A percentile compares a stretch with the other conserved stretches of the same genome.
Conservation (phyloP, 2,113 vertebrate genomes). For the Chlorodrepanis virens region DNA sequence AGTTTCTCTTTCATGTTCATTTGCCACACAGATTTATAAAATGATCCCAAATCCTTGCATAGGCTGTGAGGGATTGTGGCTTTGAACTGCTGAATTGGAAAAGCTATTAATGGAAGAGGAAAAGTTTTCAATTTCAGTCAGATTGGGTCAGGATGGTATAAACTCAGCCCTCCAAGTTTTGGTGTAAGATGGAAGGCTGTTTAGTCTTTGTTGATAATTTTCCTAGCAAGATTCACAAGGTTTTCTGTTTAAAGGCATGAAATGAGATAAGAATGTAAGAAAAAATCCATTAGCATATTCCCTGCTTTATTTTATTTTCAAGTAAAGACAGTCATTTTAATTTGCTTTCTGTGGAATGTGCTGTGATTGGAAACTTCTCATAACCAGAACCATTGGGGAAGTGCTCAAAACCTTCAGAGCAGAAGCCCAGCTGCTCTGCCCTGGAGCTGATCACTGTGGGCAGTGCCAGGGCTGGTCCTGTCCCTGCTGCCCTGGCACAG, state of each 20-base stretch:
- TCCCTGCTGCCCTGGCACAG: too few species aligned
- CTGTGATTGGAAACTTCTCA: conserved; percentile 22
- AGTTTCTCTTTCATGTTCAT: conserved; percentile 31
- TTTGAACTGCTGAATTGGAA: conserved; percentile 51
- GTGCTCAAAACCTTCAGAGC: conserved; percentile 29
- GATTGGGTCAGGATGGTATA: conserved; percentile 45
- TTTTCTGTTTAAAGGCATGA: conserved; percentile 54
- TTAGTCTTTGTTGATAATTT: conserved; percentile 46
- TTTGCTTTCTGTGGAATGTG: conserved; percentile 20
- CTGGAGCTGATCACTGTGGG: neutral
- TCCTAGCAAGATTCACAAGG: conserved; percentile 33
- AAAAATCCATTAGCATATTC: conserved; percentile 23
- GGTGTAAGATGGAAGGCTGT: conserved; percentile 11
- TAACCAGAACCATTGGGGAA: conserved; percentile 13
- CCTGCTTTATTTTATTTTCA: neutral
- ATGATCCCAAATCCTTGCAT: conserved; percentile 55
- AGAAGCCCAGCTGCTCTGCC: neutral
- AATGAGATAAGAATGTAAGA: conserved; percentile 56
- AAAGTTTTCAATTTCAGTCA: conserved; percentile 47
- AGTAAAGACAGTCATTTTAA: conserved; percentile 48
- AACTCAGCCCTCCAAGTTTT: conserved; percentile 28
- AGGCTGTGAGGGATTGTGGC: conserved; percentile 34
- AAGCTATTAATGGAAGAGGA: conserved; percentile 39
- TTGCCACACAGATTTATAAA: conserved; percentile 60
- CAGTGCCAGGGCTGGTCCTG: neutral